These are phyloP conservation scores for Drosophila lowei DNA, from an alignment of 1,140 invertebrate species.

Conservation along the genomic window DNA sequence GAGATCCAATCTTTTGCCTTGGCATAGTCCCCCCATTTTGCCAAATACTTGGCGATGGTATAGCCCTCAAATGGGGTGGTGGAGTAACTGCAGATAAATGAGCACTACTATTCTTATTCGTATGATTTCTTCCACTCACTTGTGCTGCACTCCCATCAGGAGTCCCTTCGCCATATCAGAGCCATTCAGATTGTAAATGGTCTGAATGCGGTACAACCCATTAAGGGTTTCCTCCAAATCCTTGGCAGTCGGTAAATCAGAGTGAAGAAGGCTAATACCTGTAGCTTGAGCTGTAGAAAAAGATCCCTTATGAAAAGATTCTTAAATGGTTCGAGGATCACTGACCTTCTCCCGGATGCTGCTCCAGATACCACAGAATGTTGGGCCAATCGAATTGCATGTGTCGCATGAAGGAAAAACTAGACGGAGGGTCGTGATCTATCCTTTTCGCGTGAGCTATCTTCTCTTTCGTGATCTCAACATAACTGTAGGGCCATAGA, in stretches of 20 bases:
- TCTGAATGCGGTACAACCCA: background rate
- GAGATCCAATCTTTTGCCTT: background rate
- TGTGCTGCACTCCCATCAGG: background rate
- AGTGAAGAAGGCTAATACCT: background rate
- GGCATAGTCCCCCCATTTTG: background rate
- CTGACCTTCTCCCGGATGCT: conserved; percentile 1
- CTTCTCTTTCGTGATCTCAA: background rate
- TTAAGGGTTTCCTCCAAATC: background rate
- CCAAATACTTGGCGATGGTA: background rate
- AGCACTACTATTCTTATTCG: background rate
- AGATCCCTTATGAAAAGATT: too few species aligned
- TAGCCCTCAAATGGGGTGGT: background rate
- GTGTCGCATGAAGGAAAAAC: background rate
- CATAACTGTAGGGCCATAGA: background rate
- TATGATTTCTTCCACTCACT: background rate
- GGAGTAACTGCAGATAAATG: background rate
- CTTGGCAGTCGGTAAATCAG: background rate
- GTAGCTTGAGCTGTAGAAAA: background rate
- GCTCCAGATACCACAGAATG: conserved; percentile 6
- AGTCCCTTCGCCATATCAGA: background rate
- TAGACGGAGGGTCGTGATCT: background rate
- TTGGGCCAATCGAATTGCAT: conserved; percentile 2
- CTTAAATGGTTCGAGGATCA: background rate
- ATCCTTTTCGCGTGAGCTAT: background rate
- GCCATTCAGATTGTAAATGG: background rate